phyloP scores from a whole-genome alignment of 2,888 invertebrate species.

The Linnaemya tessellans region DNA sequence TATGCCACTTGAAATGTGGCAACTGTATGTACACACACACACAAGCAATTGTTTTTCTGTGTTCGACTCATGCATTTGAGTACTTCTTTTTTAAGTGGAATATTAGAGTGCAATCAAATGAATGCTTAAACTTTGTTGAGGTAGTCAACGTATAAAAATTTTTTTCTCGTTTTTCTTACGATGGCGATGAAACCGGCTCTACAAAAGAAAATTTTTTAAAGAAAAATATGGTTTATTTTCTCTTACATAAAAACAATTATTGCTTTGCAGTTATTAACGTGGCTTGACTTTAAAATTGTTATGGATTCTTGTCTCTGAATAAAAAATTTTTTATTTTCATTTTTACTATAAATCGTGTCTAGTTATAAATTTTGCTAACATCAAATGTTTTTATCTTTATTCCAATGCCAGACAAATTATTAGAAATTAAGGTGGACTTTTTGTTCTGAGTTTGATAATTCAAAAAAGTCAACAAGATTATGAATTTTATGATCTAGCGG shows the following conservation, averaged over 20 bases:
- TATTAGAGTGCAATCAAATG: constrained; percentile 70
- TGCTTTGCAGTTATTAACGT: background rate
- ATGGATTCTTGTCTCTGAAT: too few species aligned
- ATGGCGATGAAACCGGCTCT: background rate
- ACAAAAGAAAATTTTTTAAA: constrained; percentile 2
- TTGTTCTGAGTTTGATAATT: too few species aligned
- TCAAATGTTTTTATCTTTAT: too few species aligned
- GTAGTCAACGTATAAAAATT: constrained; percentile 34
- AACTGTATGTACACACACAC: background rate
- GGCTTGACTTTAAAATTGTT: background rate
- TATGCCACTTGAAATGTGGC: constrained; percentile 12
- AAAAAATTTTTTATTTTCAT: too few species aligned
- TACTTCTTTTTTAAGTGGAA: constrained; percentile 65
- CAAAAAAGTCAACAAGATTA: too few species aligned
- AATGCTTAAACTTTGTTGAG: constrained; percentile 66
- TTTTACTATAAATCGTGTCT: too few species aligned
- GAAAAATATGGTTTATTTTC: background rate
- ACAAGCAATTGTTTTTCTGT: constrained; percentile 29
- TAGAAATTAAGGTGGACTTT: too few species aligned
- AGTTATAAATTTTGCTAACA: too few species aligned
- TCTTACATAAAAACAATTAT: background rate
- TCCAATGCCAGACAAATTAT: too few species aligned
- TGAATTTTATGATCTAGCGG: too few species aligned
- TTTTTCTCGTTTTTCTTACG: constrained; percentile 2
- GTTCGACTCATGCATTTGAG: constrained; percentile 55